Base-by-base conservation (phyloP, 2,797 vertebrate species). In the Loris lydekkerianus region DNA sequence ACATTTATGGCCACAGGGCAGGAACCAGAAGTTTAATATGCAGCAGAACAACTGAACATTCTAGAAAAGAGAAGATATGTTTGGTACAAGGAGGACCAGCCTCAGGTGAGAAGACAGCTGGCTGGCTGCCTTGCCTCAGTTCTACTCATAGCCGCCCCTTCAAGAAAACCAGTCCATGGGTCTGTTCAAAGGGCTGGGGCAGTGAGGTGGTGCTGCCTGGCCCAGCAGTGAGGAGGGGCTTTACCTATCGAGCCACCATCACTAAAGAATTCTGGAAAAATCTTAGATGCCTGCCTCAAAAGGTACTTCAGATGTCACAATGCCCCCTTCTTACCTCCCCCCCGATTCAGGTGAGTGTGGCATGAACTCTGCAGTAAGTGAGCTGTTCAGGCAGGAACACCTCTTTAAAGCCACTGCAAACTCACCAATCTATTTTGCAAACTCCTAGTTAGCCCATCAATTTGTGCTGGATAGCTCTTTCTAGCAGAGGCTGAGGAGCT, bases 281-380 rank as follows among this genome's bases (percentile, higher is more conserved):
- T 34, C 86, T 7, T 25, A 1, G 11, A 61, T 2, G 31, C 29
- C 34, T 29, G 34, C 3, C 49, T 6, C 34, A 13, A 1, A 53
- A 2, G 61, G 17, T 21, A 34, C n/a, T 31, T 5, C 18, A 17
- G 0, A 3, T 4, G 14, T 20, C 10, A 4, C 2, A 1, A 17
- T 9, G 1, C 10, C 40, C 40, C 84, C 40, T 82, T 58, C 67
- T 23, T 15, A 46, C 11, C 11, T 17, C 31, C 69, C 60, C 49
- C 37, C 49, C 9, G n/a, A 20, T 13, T 53, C 53, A 21, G 61
- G 18, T 27, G 25, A 43, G 27, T 11, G 37, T 7, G 5, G 27
- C 29, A 9, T 1, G 2, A 9, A 7, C 60, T 6, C 27, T 9
- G 20, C 23, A 23, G 37, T 10, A 63, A 4, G 14, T n/a, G 27